Conservation (phyloP, 2,113 vertebrate genomes). For the Podocnemis expansa region DNA sequence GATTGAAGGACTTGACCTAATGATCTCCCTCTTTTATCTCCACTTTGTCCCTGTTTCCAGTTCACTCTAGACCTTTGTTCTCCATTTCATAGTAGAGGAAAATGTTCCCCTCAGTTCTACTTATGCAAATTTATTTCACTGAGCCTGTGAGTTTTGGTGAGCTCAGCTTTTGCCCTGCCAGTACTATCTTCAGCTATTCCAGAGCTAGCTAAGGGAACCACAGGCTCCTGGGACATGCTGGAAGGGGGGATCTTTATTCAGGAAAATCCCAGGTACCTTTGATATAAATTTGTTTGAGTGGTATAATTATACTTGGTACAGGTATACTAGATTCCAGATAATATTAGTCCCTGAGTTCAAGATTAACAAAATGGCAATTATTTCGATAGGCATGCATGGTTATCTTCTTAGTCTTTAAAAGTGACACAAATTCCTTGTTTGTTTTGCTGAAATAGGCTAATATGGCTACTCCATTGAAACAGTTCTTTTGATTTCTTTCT, state of each 20-base stretch:
- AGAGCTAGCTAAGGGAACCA: background rate
- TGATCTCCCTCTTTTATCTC: constrained; percentile 64
- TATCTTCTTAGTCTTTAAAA: no score
- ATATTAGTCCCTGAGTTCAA: background rate
- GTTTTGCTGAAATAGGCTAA: no score
- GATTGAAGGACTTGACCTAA: constrained; percentile 69
- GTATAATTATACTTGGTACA: background rate
- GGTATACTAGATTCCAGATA: background rate
- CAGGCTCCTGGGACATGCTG: background rate
- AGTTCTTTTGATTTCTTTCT: background rate
- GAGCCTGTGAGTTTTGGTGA: constrained; percentile 12
- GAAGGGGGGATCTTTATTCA: background rate
- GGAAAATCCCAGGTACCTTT: background rate
- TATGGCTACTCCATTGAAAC: no score
- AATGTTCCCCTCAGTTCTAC: constrained; percentile 14
- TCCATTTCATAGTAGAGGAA: constrained; percentile 2
- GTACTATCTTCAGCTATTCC: background rate
- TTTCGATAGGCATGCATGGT: background rate
- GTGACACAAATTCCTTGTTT: no score
- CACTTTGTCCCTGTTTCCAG: constrained; percentile 51
- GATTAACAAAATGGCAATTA: background rate
- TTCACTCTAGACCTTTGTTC: constrained; percentile 52
- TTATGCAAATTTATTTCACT: constrained; percentile 59
- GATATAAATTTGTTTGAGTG: background rate
- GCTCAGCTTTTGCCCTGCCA: background rate